These are phyloP conservation scores for Amniataba percoides DNA, from an alignment of 2,797 vertebrate genomes.

Conservation along the genomic window DNA sequence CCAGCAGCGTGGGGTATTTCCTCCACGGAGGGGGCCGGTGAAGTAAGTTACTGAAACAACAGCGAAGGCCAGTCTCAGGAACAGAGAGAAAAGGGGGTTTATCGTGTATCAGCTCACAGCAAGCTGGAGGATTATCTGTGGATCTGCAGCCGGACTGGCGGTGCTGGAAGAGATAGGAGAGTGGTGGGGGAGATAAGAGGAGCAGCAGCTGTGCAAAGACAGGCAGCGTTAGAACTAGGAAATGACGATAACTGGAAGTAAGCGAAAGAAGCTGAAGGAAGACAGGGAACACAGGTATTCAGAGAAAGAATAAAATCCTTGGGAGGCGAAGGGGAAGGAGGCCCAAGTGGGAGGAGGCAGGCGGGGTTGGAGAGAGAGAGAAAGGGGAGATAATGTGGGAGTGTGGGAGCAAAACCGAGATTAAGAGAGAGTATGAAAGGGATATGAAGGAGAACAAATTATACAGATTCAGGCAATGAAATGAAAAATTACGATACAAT, in stretches of 20 bases:
- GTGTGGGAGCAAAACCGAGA: conserved; percentile 63
- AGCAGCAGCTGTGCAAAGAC: conserved; percentile 66
- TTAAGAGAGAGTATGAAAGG: conserved; percentile 54
- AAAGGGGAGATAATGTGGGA: conserved; percentile 46
- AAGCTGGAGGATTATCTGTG: conserved; percentile 77
- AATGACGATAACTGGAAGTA: conserved; percentile 44
- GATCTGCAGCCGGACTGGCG: conserved; percentile 74
- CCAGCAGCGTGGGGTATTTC: conserved; percentile 27
- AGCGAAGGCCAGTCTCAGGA: conserved; percentile 55
- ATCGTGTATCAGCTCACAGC: conserved; percentile 74
- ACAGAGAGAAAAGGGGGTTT: conserved; percentile 64
- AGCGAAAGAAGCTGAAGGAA: conserved; percentile 29
- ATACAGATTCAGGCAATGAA: conserved; percentile 52
- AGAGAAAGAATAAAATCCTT: conserved; percentile 42
- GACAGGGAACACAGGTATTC: conserved; percentile 43
- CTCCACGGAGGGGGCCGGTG: conserved; percentile 13
- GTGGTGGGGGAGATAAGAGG: conserved; percentile 74
- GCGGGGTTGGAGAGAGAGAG: conserved; percentile 16
- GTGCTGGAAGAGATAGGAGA: conserved; percentile 73
- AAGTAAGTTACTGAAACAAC: conserved; percentile 69
- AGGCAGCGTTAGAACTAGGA: conserved; percentile 47
- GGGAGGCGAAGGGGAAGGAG: conserved; percentile 34
- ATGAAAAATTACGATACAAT: conserved; percentile 61
- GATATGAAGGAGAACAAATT: conserved; percentile 62
- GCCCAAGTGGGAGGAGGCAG: conserved; percentile 10